These are phyloP conservation scores for Bombylius major DNA, from an alignment of 2,888 invertebrate genomes.

Conservation along the genomic window DNA sequence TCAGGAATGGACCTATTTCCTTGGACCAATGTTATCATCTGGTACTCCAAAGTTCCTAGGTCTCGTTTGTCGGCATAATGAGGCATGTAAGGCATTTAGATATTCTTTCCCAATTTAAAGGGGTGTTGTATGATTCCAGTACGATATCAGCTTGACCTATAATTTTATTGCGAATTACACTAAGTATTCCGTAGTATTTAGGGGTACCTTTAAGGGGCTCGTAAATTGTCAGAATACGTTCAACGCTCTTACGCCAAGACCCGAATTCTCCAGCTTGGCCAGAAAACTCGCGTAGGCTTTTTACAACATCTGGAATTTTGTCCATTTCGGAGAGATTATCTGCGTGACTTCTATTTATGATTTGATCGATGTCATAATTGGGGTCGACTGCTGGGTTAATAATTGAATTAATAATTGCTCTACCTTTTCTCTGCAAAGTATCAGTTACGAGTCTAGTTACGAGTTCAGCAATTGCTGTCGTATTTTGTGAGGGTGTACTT, in stretches of 20 bases:
- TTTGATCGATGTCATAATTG: background rate
- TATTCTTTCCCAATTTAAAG: conserved; percentile 6
- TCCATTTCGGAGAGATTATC: conserved; percentile 1
- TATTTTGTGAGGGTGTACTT: no score
- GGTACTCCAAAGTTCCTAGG: conserved; percentile 10
- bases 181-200: conserved; percentile 9
- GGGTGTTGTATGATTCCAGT: conserved; percentile 7
- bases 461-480: no score
- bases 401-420: conserved; percentile 1
- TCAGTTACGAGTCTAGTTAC: no score
- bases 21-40: conserved; percentile 11
- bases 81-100: conserved; percentile 5
- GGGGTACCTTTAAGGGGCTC: conserved; percentile 4
- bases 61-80: conserved; percentile 12
- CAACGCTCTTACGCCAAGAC: conserved; percentile 10
- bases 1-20: conserved; percentile 11
- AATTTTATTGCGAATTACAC: conserved; percentile 3
- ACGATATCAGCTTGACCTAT: conserved; percentile 1
- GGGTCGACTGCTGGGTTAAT: background rate
- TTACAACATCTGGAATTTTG: conserved; percentile 10
- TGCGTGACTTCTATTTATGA: background rate
- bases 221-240: conserved; percentile 8
- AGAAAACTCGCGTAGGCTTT: conserved; percentile 6
- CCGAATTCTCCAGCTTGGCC: conserved; percentile 6
- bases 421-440: background rate